phyloP scores from a whole-genome alignment of 2,797 vertebrate genomes.

The Halcyon smyrnensis region DNA sequence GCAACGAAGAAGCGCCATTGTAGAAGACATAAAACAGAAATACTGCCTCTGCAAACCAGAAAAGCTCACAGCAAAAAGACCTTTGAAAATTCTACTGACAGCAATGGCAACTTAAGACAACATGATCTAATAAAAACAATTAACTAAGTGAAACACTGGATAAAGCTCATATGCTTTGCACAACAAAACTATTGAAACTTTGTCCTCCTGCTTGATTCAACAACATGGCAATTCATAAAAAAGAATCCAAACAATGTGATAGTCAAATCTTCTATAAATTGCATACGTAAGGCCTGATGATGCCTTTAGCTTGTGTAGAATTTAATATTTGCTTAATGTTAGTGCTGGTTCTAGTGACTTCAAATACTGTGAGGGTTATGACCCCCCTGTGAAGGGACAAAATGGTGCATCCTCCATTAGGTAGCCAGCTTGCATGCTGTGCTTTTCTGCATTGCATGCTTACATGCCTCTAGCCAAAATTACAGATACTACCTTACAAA shows the following conservation, averaged over 20 bases:
- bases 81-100: background rate
- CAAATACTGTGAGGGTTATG: background rate
- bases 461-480: background rate
- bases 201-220: background rate
- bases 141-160: background rate
- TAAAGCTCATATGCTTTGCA: background rate
- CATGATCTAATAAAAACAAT: background rate
- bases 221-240: background rate
- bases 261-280: background rate
- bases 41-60: background rate
- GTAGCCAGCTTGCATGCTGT: background rate
- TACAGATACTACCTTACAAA: background rate
- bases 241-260: fast-evolving
- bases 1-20: background rate
- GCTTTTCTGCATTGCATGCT: background rate
- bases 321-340: background rate
- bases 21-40: background rate
- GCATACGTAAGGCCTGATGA: background rate
- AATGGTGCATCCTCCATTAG: background rate
- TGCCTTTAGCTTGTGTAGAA: background rate
- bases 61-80: background rate
- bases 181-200: background rate
- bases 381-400: background rate
- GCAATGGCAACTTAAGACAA: background rate
- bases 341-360: background rate